These are phyloP conservation scores for Caenorhabditis briggsae DNA, from an alignment of 1,140 invertebrate genomes.

Conservation along the genomic window DNA sequence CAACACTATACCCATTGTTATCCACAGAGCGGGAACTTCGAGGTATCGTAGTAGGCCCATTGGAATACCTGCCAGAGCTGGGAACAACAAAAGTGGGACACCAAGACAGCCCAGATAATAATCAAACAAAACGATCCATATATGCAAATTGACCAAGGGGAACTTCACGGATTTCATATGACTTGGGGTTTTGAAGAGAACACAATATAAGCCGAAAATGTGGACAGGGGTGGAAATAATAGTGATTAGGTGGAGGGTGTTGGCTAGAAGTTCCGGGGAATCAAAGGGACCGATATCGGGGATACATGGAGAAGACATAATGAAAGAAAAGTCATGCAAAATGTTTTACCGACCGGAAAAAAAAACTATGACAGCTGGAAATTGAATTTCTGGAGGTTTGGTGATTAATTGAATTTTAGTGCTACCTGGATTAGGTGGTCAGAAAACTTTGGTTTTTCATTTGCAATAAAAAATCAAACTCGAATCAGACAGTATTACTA, in stretches of 20 bases:
- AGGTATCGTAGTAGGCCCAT: background rate
- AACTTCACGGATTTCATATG: constrained; percentile 4
- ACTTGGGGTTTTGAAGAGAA: background rate
- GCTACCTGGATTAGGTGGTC: background rate
- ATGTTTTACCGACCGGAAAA: no score
- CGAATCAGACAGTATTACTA: no score
- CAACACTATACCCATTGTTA: background rate
- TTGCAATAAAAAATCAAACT: background rate
- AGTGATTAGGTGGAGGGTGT: background rate
- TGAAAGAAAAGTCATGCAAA: no score
- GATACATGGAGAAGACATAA: background rate
- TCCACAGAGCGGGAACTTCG: no score
- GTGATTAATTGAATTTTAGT: no score
- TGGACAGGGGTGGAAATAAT: constrained; percentile 7
- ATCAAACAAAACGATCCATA: background rate
- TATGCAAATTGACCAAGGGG: background rate
- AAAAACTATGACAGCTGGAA: no score
- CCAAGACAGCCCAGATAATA: background rate
- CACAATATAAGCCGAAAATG: background rate
- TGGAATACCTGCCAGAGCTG: background rate
- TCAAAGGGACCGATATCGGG: background rate
- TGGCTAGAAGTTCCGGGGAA: background rate
- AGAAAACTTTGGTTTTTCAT: background rate
- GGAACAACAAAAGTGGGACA: background rate
- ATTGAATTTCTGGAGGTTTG: no score